phyloP scores from a whole-genome alignment of 37 sponge, comb jelly and placozoan genomes.

The Chondrilla cf. caribensis region DNA sequence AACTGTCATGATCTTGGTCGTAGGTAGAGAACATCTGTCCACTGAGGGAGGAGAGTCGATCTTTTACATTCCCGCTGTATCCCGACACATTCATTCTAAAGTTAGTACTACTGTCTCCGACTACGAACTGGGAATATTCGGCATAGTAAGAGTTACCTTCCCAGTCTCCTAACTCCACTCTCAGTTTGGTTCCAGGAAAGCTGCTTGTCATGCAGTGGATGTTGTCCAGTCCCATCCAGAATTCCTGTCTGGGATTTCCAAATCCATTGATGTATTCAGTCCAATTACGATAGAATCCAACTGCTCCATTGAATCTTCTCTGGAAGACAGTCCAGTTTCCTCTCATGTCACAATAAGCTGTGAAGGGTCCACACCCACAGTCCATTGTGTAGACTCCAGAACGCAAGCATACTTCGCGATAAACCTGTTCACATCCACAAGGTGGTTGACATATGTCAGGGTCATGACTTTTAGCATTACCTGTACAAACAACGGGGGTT shows the following conservation, averaged over 20 bases:
- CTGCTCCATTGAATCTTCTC: slow-evolving; percentile 29
- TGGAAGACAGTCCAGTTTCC: slow-evolving; percentile 33
- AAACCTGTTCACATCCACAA: not conserved
- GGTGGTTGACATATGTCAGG: not conserved
- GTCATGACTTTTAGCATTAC: not conserved
- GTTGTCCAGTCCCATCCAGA: slow-evolving; percentile 22
- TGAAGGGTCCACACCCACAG: slow-evolving; percentile 15
- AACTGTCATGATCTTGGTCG: slow-evolving; percentile 5
- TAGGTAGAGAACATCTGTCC: not conserved
- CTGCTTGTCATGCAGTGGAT: slow-evolving; percentile 12
- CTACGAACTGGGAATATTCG: not conserved
- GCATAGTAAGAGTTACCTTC: not conserved
- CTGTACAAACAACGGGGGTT: no score
- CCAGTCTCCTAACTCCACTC: not conserved
- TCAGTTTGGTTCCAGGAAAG: not conserved
- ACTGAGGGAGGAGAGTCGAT: not conserved
- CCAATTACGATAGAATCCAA: slow-evolving; percentile 16
- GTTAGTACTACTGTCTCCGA: not conserved
- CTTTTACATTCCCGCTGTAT: not conserved
- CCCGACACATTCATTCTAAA: not conserved
- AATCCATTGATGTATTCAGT: slow-evolving; percentile 31
- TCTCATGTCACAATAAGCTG: slow-evolving; percentile 25
- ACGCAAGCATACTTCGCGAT: not conserved
- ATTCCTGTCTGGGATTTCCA: slow-evolving; percentile 17
- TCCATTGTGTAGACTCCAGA: slow-evolving; percentile 18